phyloP scores from a whole-genome alignment of 2,797 vertebrate genomes.

The Smutsia gigantea region DNA sequence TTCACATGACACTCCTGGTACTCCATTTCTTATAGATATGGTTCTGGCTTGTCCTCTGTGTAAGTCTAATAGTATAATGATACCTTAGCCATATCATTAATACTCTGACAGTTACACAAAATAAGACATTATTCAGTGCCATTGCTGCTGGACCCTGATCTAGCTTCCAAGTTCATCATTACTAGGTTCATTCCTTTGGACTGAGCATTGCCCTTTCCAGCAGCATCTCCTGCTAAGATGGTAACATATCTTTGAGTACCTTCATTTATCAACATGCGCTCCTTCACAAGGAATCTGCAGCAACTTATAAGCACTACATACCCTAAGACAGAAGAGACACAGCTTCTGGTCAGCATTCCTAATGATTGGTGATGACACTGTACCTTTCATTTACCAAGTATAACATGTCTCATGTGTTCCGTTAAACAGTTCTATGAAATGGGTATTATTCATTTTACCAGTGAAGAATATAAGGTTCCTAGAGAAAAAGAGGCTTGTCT shows the following conservation, averaged over 20 bases:
- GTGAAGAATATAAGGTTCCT: not conserved
- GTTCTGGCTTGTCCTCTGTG: not conserved
- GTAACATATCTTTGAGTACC: not conserved
- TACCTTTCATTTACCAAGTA: conserved; percentile 15
- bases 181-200: not conserved
- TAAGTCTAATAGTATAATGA: not conserved
- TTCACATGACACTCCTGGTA: not conserved
- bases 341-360: not conserved
- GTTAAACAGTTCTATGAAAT: conserved; percentile 34
- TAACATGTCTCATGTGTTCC: not conserved
- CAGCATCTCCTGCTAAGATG: not conserved
- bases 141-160: not conserved
- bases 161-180: not conserved
- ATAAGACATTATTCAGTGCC: not conserved
- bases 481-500: not conserved
- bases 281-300: not conserved
- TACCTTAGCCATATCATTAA: not conserved
- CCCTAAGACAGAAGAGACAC: not conserved
- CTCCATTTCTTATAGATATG: not conserved
- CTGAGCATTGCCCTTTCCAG: conserved; percentile 27
- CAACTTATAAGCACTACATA: not conserved
- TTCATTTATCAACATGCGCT: not conserved
- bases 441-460: not conserved
- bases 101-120: not conserved
- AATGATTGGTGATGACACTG: not conserved